Base-by-base conservation (phyloP, 1,140 invertebrate species). In the Alviniconcha marisindica region DNA sequence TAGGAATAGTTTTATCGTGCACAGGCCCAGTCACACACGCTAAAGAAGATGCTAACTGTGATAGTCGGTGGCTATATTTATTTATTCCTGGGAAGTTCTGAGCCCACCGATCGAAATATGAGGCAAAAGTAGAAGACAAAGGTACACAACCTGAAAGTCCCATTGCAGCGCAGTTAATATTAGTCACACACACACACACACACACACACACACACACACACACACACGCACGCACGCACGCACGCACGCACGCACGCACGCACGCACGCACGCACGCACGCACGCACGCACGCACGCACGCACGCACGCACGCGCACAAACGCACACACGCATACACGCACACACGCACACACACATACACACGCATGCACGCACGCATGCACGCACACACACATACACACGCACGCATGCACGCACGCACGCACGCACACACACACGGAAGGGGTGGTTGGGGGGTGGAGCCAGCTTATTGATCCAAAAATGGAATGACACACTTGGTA, bases 121-220 rank as follows among this genome's bases (percentile, higher is more conserved):
- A 18, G 28, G 21, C 21, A 18, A 60, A 18, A 60, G 21, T n/a
- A 18, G 28, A 18, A 60, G 21, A 60, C 56, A 60, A 18, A 60
- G 21, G 28, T n/a, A 60, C 56, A 60, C 56, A 60, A 18, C 21
- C 56, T n/a, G 21, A 60, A n/a, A n/a, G n/a, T n/a, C n/a, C n/a
- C n/a, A n/a, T n/a, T n/a, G n/a, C n/a, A n/a, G n/a, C n/a, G n/a
- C n/a, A n/a, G n/a, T n/a, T n/a, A n/a, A n/a, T n/a, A n/a, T n/a
- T n/a, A n/a, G n/a, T n/a, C n/a, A n/a, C 56, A n/a, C 1, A n/a
- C 56, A n/a, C 56, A n/a, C 56, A 60, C 56, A n/a, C 56, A 60
- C 56, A 60, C 56, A 60, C 56, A 60, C 56, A 60, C 56, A 60
- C 56, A 60, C 56, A 60, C 56, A 60, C 56, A 60, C 56, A 60